These are phyloP conservation scores for Eupithecia insigniata DNA, from an alignment of 2,888 invertebrate species.

Conservation along the genomic window DNA sequence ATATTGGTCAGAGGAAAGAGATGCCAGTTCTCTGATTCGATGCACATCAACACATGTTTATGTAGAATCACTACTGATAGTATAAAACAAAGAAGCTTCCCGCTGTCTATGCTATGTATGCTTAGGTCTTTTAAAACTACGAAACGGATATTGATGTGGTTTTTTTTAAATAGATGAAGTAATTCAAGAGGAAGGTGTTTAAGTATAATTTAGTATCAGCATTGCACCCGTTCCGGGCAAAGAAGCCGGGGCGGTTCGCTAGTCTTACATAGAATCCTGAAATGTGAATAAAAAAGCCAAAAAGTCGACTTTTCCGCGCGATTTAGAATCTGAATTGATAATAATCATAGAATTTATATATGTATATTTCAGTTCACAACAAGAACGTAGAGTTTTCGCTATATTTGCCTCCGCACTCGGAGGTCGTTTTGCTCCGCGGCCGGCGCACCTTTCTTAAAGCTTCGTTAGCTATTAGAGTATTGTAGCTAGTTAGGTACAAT, in stretches of 20 bases:
- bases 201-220: no score
- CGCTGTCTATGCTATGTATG: no score
- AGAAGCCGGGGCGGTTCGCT: no score
- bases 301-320: neutral
- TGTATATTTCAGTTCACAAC: slow-evolving; percentile 6
- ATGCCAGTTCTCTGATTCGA: neutral
- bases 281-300: neutral
- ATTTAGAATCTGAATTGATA: neutral
- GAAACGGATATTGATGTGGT: no score
- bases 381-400: slow-evolving; percentile 16
- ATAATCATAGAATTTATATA: neutral
- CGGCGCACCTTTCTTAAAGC: slow-evolving; percentile 8
- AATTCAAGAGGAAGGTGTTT: no score
- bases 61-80: no score
- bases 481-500: neutral
- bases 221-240: no score
- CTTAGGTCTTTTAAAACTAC: no score
- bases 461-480: slow-evolving; percentile 16
- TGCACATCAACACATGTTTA: neutral
- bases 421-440: slow-evolving; percentile 11
- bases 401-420: slow-evolving; percentile 7
- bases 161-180: no score
- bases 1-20: neutral
- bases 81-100: no score
- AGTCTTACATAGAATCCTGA: neutral